Conservation (phyloP, 2,797 vertebrate genomes). For the Alosa sapidissima region DNA sequence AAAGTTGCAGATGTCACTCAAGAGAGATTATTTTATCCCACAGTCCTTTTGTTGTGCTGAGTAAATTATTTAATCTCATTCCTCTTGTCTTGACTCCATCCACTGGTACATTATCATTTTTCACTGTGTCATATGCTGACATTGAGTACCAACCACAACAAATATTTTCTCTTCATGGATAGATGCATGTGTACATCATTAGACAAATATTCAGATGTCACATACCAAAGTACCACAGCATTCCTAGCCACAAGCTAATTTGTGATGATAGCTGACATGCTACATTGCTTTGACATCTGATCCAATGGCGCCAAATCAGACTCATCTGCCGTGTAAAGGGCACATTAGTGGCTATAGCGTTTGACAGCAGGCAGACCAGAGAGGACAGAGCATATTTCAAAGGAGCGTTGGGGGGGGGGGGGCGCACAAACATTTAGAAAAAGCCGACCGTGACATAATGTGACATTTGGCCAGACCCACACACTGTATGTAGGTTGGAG, state of each 20-base stretch:
- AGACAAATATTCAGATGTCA: not conserved
- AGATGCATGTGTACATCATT: not conserved
- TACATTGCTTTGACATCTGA: not conserved
- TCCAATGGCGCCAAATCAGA: slow-evolving; percentile 9
- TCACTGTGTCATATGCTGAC: not conserved
- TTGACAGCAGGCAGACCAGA: slow-evolving; percentile 11
- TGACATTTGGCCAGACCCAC: slow-evolving; percentile 18
- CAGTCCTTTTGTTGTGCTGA: not conserved
- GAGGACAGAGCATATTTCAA: not conserved
- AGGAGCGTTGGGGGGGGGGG: not conserved
- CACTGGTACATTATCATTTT: not conserved
- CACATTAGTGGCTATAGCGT: not conserved
- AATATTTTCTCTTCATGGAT: not conserved
- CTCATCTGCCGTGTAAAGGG: slow-evolving; percentile 17
- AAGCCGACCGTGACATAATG: slow-evolving; percentile 8
- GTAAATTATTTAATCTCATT: not conserved
- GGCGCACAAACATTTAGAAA: not conserved
- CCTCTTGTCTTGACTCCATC: not conserved
- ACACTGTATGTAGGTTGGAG: slow-evolving; percentile 14
- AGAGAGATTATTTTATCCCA: not conserved
- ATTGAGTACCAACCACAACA: not conserved
- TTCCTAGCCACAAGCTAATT: not conserved
- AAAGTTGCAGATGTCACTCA: not conserved
- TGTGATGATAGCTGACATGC: not conserved
- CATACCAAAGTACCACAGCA: not conserved